Evolutionary conservation across 2,888 invertebrate species (phyloP).

Genomic region (Empis stercorea): DNA sequence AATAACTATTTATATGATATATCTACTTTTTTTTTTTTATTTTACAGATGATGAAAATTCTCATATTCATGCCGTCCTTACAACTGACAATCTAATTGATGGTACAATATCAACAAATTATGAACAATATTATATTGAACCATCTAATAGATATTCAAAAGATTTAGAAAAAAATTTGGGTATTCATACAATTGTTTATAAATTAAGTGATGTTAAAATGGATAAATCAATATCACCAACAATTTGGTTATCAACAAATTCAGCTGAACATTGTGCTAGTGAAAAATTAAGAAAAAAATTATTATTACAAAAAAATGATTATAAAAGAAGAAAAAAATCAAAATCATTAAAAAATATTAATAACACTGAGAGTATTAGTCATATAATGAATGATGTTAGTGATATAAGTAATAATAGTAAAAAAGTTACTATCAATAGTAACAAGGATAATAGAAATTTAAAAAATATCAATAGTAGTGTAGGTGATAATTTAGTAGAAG

Average conservation of each 20-base stretch:
- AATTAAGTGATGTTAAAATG: constrained; percentile 58
- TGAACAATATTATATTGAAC: constrained; percentile 74
- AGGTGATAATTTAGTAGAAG: constrained; percentile 3
- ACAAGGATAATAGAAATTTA: neutral
- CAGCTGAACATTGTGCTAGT: constrained; percentile 23
- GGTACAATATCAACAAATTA: constrained; percentile 67
- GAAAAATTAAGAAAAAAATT: constrained; percentile 28
- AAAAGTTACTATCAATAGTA: neutral
- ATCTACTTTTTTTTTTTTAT: too few species aligned
- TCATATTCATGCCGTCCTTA: constrained; percentile 72
- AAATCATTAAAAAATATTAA: constrained; percentile 32
- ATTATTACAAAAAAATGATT: constrained; percentile 16
- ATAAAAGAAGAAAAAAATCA: constrained; percentile 30
- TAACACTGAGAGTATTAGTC: neutral
- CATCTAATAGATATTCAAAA: constrained; percentile 36
- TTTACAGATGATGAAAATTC: constrained; percentile 70
- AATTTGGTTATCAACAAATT: too few species aligned
- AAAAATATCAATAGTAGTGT: neutral
- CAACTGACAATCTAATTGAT: constrained; percentile 77
- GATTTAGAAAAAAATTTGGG: constrained; percentile 37
- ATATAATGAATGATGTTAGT: neutral
- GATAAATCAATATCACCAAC: constrained; percentile 9
- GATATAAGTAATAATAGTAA: too few species aligned
- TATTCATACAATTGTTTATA: constrained; percentile 76
- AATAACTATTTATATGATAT: too few species aligned